Evolutionary conservation across 1,140 invertebrate genomes (phyloP).

Genomic region (Drosophila pallidifrons): DNA sequence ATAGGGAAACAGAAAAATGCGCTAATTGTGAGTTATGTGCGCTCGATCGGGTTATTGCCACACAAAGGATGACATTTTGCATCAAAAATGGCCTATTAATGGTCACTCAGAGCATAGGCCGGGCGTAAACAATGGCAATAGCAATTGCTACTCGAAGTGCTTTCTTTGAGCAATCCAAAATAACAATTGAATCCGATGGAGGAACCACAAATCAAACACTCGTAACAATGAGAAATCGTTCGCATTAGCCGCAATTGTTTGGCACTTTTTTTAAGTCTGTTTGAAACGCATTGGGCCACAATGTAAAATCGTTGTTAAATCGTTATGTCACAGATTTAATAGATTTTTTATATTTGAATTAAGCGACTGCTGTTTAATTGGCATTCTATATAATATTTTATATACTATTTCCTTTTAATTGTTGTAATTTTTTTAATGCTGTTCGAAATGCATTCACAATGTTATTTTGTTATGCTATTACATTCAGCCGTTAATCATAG

Average conservation of each 20-base stretch:
- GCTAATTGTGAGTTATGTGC: slow-evolving; percentile 65
- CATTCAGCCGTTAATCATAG: too few relatives aligned
- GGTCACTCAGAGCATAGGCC: slow-evolving; percentile 54
- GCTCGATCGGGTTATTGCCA: slow-evolving; percentile 38
- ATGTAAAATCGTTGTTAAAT: background rate
- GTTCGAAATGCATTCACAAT: too few relatives aligned
- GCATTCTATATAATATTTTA: too few relatives aligned
- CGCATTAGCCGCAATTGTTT: slow-evolving; percentile 75
- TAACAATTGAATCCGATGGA: slow-evolving; percentile 66
- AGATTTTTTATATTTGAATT: background rate
- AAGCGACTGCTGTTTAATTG: too few relatives aligned
- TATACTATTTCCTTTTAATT: too few relatives aligned
- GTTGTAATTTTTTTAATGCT: too few relatives aligned
- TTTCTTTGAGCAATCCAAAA: slow-evolving; percentile 58
- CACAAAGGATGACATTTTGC: slow-evolving; percentile 68
- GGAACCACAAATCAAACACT: slow-evolving; percentile 73
- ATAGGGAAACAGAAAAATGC: slow-evolving; percentile 19
- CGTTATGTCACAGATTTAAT: background rate
- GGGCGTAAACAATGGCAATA: slow-evolving; percentile 54
- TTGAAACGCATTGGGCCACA: slow-evolving; percentile 52
- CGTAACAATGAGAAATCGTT: slow-evolving; percentile 71
- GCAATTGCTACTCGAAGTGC: slow-evolving; percentile 49
- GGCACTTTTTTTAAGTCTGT: slow-evolving; percentile 44
- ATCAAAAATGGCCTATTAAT: slow-evolving; percentile 72
- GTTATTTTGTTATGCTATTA: too few relatives aligned